Conservation (phyloP, 2,888 invertebrate species). For the Pomacea canaliculata region DNA sequence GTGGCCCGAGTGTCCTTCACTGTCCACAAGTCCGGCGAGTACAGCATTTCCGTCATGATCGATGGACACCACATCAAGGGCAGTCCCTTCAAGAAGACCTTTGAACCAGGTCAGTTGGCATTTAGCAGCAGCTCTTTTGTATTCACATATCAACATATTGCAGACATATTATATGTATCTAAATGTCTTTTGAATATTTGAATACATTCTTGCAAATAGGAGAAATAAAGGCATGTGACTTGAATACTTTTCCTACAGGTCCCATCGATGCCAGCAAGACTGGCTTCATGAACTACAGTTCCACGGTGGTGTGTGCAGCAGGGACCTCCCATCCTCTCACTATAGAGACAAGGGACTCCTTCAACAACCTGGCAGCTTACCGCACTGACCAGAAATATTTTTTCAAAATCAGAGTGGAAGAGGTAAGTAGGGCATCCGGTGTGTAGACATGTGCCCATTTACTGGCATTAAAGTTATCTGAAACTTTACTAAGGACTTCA, state of each 20-base stretch:
- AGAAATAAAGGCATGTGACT: too few species aligned
- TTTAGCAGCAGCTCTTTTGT: too few species aligned
- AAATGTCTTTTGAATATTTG: too few species aligned
- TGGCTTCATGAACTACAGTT: constrained; percentile 84
- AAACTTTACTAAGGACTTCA: too few species aligned
- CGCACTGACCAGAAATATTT: constrained; percentile 58
- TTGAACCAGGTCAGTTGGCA: constrained; percentile 76
- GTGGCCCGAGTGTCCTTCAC: constrained; percentile 91
- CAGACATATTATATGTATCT: too few species aligned
- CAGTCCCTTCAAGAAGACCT: constrained; percentile 87
- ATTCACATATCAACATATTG: neutral
- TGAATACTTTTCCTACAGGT: constrained; percentile 71
- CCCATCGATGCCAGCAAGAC: constrained; percentile 86
- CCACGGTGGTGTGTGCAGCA: constrained; percentile 86
- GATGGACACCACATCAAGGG: constrained; percentile 83
- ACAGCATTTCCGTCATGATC: constrained; percentile 87
- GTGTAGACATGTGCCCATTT: too few species aligned
- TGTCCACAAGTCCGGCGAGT: constrained; percentile 89
- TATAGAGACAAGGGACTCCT: constrained; percentile 92
- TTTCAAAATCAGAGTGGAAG: constrained; percentile 62
- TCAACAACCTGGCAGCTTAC: constrained; percentile 82
- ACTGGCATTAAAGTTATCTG: too few species aligned
- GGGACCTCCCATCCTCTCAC: constrained; percentile 82
- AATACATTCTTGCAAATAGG: too few species aligned
- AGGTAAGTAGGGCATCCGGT: constrained; percentile 41